Evolutionary conservation across 2,888 invertebrate genomes (phyloP), one percentile per base, ranked within the genome.

Genomic region (Trichogramma evanescens): DNA sequence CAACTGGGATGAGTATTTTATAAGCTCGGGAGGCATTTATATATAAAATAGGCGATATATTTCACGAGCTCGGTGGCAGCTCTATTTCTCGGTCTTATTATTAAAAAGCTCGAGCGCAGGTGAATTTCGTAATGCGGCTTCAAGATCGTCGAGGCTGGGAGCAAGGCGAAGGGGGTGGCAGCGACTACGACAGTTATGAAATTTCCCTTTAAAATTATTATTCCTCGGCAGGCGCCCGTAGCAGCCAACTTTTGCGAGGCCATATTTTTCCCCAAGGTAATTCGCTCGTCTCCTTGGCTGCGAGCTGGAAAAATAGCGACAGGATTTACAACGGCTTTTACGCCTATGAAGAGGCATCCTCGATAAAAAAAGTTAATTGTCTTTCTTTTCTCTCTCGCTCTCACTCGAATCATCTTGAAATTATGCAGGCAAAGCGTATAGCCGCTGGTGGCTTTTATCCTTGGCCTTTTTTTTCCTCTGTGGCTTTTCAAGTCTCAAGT

Each of bases 161-260:
- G 26, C 26, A 26, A 26, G 26, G 26, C 26, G 26, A 26, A 26
- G 26, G 26, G 26, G 26, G 26, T 26, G 26, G 26, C 26, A 26
- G 26, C 8, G 8, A 45, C 8, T 2, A 9, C 70, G 76, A 76
- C 76, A 75, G 76, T 77, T 76, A 76, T 77, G 76, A 77, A 76
- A 76, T 73, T 75, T 72, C 58, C 63, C 72, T 74, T 73, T 68
- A 72, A 68, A 76, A 76, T 76, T 76, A 77, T 76, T 74, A 61
- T 73, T 72, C 65, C 64, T 67, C 69, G 65, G 67, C 70, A 68
- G 68, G 69, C 68, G 48, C 67, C 59, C 62, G 62, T 42, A 64
- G 62, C 68, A 69, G 66, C 66, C 67, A 62, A 57, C 53, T 56
- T 56, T 56, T 62, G 57, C 58, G 61, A 59, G 63, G 54, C 59